A percentile compares a stretch with the other conserved stretches of the same genome.
Evolutionary conservation across 1,140 invertebrate species (phyloP).

Genomic region (Drosophila ficusphila): DNA sequence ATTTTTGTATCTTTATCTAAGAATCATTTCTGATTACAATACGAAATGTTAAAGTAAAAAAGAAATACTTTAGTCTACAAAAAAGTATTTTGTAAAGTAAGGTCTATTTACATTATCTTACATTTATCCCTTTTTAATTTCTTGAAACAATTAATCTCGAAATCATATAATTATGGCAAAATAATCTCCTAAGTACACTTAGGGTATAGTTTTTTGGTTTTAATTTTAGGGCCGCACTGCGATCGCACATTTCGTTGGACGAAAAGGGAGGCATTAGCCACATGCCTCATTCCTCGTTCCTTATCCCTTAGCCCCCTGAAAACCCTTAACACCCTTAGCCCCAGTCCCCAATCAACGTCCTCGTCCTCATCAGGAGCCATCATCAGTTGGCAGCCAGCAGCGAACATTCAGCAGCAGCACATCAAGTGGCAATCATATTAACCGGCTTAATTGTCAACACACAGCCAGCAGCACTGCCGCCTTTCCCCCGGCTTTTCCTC

Average conservation of each 20-base stretch:
- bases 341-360: background rate
- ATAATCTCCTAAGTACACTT: slow-evolving; percentile 28
- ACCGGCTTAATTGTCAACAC: slow-evolving; percentile 78
- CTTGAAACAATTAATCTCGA: background rate
- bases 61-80: too few relatives aligned
- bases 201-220: slow-evolving; percentile 33
- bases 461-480: slow-evolving; percentile 40
- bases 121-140: background rate
- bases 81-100: too few relatives aligned
- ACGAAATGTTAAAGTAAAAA: too few relatives aligned
- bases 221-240: slow-evolving; percentile 62
- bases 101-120: too few relatives aligned
- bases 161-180: background rate
- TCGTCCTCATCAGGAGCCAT: slow-evolving; percentile 38
- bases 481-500: background rate
- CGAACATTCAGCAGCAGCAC: slow-evolving; percentile 63
- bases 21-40: too few relatives aligned
- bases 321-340: too few relatives aligned
- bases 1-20: background rate
- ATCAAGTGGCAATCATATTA: slow-evolving; percentile 82
- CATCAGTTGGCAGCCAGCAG: slow-evolving; percentile 41
- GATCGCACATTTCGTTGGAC: slow-evolving; percentile 50
- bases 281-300: background rate
- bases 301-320: background rate
- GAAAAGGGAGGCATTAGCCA: slow-evolving; percentile 4